phyloP scores from a whole-genome alignment of 2,888 invertebrate genomes.

The Coleophora flavipennella region DNA sequence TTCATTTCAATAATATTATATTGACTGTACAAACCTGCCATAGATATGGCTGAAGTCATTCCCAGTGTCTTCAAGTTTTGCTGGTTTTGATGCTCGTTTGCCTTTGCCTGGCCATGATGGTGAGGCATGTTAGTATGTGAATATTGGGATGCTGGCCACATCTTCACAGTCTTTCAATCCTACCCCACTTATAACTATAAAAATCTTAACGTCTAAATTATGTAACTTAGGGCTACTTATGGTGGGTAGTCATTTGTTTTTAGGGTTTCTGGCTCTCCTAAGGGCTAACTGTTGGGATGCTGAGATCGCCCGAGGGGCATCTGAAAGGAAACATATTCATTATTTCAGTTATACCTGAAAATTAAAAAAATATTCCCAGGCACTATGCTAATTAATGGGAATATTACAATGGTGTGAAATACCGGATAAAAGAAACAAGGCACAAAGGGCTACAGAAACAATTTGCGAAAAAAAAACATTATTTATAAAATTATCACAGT shows the following conservation, averaged over 20 bases:
- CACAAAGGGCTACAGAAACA: too few relatives aligned
- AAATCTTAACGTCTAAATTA: not conserved
- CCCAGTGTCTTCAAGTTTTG: constrained; percentile 81
- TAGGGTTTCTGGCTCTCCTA: constrained; percentile 26
- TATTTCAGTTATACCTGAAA: too few relatives aligned
- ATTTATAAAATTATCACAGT: too few relatives aligned
- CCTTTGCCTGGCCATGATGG: constrained; percentile 34
- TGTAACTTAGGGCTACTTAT: not conserved
- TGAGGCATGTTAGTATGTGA: constrained; percentile 50
- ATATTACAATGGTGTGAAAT: too few relatives aligned
- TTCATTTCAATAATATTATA: too few relatives aligned
- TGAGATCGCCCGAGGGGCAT: constrained; percentile 8
- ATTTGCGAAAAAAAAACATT: too few relatives aligned
- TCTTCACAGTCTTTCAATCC: constrained; percentile 28
- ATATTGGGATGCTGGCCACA: constrained; percentile 71
- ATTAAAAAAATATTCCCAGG: too few relatives aligned
- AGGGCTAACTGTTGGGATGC: constrained; percentile 26
- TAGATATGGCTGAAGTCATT: constrained; percentile 95
- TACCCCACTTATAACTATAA: not conserved
- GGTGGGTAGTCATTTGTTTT: constrained; percentile 20
- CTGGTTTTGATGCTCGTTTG: constrained; percentile 65
- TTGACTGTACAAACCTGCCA: constrained; percentile 74
- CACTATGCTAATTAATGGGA: too few relatives aligned
- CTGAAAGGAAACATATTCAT: constrained; percentile 29
- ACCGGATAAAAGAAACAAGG: too few relatives aligned